Percentiles rank a stretch among this genome's conserved stretches.
Evolutionary conservation across 1,140 invertebrate genomes (phyloP).

Genomic region (Rhagoletis zephyria): DNA sequence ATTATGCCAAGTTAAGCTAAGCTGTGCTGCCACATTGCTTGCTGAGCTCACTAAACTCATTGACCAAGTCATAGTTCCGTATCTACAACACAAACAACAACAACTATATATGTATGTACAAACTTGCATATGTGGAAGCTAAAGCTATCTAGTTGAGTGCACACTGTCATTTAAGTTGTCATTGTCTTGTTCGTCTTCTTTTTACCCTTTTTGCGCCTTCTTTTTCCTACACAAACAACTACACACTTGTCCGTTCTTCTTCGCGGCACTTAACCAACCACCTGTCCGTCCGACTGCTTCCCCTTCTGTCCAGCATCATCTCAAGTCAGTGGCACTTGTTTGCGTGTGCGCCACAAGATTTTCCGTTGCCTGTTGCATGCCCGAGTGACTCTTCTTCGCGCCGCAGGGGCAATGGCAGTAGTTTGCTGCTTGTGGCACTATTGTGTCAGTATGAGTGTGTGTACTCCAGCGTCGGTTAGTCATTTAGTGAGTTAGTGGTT

Average conservation of each 20-base stretch:
- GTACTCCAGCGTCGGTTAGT: background rate
- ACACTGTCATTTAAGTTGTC: slow-evolving; percentile 39
- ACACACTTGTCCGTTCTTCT: background rate
- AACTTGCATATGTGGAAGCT: background rate
- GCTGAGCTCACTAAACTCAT: slow-evolving; percentile 15
- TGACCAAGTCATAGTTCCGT: slow-evolving; percentile 41
- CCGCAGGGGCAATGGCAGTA: background rate
- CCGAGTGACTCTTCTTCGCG: slow-evolving; percentile 23
- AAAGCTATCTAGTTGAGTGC: too few species aligned
- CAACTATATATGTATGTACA: background rate
- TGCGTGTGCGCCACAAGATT: slow-evolving; percentile 15
- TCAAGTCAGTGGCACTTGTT: slow-evolving; percentile 20
- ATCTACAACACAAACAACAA: background rate
- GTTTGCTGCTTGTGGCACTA: background rate
- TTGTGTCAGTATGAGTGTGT: background rate
- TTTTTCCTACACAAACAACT: background rate
- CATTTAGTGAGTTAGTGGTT: slow-evolving; percentile 50
- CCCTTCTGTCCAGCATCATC: background rate
- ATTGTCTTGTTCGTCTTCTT: background rate
- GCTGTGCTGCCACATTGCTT: background rate
- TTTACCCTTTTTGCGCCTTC: too few species aligned
- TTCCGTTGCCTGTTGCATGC: slow-evolving; percentile 22
- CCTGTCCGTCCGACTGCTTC: background rate
- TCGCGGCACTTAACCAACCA: background rate
- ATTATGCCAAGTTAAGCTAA: background rate